Evolutionary conservation across 2,113 vertebrate genomes (phyloP), one percentile per base, ranked within the genome.

Genomic region (Strix aluco): DNA sequence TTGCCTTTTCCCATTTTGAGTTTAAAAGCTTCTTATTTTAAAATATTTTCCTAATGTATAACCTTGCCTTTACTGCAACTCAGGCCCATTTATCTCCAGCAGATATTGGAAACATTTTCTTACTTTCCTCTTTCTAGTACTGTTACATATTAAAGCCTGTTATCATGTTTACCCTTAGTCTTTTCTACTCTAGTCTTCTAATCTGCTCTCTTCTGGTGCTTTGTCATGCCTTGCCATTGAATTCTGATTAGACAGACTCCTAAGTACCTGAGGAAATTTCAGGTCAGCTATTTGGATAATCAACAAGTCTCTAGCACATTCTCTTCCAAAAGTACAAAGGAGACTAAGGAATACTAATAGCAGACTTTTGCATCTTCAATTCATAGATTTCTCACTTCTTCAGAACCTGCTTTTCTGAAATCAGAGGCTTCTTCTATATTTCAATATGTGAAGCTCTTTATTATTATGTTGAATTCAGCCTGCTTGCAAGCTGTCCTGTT

Each of bases 401-500:
- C 67, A 27, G 47, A 73, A 59, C 71, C 20, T 83, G 10, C 2
- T 81, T 66, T 94, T 80, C 51, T 81, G 59, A 85, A 78, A 77
- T 70, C 32, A 83, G 40, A 81, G 19, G 5, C 6, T 63, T 52
- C 22, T 51, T 72, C 26, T 71, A 6, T 63, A 58, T 72, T 89
- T 91, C 52, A 63, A 0, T 38, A 59, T 36, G 13, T 71, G n/a
- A 74, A 81, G 8, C 10, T 63, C 8, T 52, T 38, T 57, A 67
- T 81, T 86, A 65, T 54, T 81, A 38, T 62, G 54, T 49, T 93
- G 75, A 92, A 55, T 88, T 78, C 42, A 86, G 15, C 32, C 30
- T 86, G 29, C 30, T 86, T 94, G 23, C 38, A 88, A 86, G 59
- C 81, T 94, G 79, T 86, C 71, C 59, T 92, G 38, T 88, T 86